phyloP scores from a whole-genome alignment of 2,113 vertebrate genomes.

The Centropus unirufus region DNA sequence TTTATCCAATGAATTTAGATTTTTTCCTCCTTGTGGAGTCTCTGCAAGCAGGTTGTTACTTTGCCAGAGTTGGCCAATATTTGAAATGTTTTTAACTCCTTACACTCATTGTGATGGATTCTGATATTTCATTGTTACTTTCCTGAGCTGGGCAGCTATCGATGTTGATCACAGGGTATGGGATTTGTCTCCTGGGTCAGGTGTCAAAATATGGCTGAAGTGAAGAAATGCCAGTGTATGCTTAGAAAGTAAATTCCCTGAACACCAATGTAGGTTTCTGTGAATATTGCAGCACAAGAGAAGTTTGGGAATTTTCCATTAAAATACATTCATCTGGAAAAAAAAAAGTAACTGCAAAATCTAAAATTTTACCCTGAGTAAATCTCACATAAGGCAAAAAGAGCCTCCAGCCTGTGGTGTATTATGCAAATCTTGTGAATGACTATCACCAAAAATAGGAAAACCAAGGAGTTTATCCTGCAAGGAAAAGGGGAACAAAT shows the following conservation, averaged over 20 bases:
- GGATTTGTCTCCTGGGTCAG: background rate
- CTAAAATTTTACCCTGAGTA: background rate
- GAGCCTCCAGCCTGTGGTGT: background rate
- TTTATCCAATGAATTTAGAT: constrained; percentile 44
- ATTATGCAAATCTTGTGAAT: background rate
- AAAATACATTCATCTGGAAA: background rate
- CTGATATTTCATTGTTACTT: background rate
- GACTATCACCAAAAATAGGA: background rate
- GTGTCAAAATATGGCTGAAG: background rate
- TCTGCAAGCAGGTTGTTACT: background rate
- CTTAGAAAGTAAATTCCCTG: background rate
- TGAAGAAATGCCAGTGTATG: background rate
- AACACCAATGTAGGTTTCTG: background rate
- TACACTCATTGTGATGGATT: background rate
- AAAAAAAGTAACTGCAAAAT: background rate
- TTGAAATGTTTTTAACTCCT: background rate
- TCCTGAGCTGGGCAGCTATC: background rate
- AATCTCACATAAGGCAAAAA: background rate
- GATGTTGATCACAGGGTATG: background rate
- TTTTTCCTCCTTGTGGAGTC: constrained; percentile 17
- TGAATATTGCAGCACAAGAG: background rate
- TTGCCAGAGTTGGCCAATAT: rapidly evolving
- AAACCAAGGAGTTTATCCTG: background rate
- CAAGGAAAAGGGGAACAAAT: background rate
- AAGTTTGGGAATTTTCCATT: background rate